Evolutionary conservation across 2,113 vertebrate species (phyloP).

Genomic region (Pica pica): DNA sequence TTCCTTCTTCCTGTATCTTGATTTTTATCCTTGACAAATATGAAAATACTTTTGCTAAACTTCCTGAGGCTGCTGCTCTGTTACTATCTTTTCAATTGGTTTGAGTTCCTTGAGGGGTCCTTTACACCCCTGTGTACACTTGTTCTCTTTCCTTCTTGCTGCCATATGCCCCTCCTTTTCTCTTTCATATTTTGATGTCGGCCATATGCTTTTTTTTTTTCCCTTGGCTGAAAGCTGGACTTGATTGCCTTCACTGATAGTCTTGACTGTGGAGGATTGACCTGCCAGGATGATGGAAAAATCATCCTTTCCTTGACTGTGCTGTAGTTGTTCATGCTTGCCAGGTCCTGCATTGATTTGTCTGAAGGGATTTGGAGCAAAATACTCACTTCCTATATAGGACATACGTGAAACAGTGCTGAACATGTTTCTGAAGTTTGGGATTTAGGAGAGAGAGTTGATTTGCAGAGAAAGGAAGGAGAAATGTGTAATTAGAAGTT

Average conservation of each 20-base stretch:
- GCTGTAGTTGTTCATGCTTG: not conserved
- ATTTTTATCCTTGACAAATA: not conserved
- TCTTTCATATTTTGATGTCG: not conserved
- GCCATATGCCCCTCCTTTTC: not conserved
- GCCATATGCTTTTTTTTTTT: not conserved
- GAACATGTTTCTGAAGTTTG: not conserved
- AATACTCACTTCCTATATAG: not conserved
- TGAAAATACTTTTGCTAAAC: not conserved
- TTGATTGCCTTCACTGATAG: not conserved
- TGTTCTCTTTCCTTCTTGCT: not conserved
- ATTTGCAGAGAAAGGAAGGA: not conserved
- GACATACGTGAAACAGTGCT: not conserved
- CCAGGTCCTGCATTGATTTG: not conserved
- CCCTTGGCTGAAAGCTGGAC: not conserved
- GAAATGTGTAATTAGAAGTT: not conserved
- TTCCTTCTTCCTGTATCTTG: not conserved
- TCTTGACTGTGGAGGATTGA: not conserved
- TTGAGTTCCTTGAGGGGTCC: not conserved
- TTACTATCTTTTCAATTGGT: not conserved
- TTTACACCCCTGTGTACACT: fast-evolving
- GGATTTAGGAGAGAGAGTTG: not conserved
- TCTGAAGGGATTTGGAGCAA: not conserved
- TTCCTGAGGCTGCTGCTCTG: not conserved
- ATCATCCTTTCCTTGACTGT: not conserved
- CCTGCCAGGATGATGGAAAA: not conserved